phyloP scores from a whole-genome alignment of 1,140 invertebrate species.

The Papilio helenus region DNA sequence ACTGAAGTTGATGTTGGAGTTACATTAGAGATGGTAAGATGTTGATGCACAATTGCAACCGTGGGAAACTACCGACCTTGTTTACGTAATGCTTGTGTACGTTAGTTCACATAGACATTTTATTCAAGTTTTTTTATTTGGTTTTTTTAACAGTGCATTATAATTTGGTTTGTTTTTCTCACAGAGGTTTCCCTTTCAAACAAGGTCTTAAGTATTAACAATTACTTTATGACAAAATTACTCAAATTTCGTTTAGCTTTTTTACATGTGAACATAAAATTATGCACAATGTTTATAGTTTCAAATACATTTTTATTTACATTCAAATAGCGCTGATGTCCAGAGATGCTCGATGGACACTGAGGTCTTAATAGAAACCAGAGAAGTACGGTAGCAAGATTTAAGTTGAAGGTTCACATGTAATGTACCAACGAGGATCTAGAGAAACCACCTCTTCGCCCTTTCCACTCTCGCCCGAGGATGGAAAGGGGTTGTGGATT shows the following conservation, averaged over 20 bases:
- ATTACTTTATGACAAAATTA: background rate
- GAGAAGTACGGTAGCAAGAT: too few relatives aligned
- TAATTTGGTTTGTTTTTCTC: slow-evolving; percentile 17
- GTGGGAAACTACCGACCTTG: slow-evolving; percentile 20
- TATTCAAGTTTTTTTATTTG: slow-evolving; percentile 17
- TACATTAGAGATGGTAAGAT: slow-evolving; percentile 4
- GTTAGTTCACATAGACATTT: slow-evolving; percentile 13
- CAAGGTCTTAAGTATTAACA: slow-evolving; percentile 14
- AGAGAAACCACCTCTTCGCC: too few relatives aligned
- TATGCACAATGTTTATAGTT: background rate
- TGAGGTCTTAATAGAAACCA: too few relatives aligned
- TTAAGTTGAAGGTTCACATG: too few relatives aligned
- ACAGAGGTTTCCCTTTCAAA: slow-evolving; percentile 2
- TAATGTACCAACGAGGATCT: too few relatives aligned
- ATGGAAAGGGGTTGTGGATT: too few relatives aligned
- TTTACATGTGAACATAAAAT: background rate
- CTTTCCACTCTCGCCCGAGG: too few relatives aligned
- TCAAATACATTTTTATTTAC: background rate
- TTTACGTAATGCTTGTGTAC: slow-evolving; percentile 10
- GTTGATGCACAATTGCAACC: background rate
- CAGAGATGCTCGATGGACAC: too few relatives aligned
- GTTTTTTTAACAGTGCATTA: slow-evolving; percentile 4
- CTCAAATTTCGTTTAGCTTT: background rate
- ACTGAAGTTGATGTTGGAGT: background rate
- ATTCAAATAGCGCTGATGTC: too few relatives aligned